Evolutionary conservation across 1,140 invertebrate species (phyloP), one percentile per base, ranked within the genome.

Genomic region (Trichonephila inaurata): DNA sequence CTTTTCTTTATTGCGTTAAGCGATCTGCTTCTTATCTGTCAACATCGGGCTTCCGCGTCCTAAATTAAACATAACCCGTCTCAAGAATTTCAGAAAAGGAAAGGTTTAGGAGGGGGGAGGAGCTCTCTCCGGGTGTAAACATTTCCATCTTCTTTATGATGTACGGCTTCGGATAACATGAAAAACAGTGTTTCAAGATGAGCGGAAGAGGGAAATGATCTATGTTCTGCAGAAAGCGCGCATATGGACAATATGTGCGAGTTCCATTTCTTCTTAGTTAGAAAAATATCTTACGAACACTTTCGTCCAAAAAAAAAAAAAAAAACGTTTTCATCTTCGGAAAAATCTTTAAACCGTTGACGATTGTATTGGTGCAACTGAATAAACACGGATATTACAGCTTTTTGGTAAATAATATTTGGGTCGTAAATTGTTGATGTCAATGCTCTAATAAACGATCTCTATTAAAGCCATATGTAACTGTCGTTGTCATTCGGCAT

Each of bases 21-120:
- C 24, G 28, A 77, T 77, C 85, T 87, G 85, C 60, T 61, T 64
- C 24, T 19, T 18, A 87, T 44, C 28, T 66, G 61, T 87, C 85
- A 64, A 18, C 14, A 61, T 28, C 21, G 19, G 24, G 58, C 61
- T 58, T 33, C 85, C 85, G 60, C 61, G 10, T 87, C 60, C 85
- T 87, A 66, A 87, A 87, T 40, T 62, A 62, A 87, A 87, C 82
- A 51, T 19, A 24, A 33, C 69, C 24, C 16, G 33, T 19, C 62
- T 64, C 62, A 0, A 18, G 24, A 19, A 64, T 19, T 28, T 40
- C 14, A 40, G 18, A 19, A 18, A 18, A 16, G 72, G 5, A 69
- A 69, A 24, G n/a, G n/a, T 10, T 8, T 24, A 7, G 12, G 7
- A 10, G n/a, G 8, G n/a, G n/a, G n/a, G 33, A 4, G 4, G 33